phyloP scores from a whole-genome alignment of 1,140 invertebrate genomes.

The Physella acuta region DNA sequence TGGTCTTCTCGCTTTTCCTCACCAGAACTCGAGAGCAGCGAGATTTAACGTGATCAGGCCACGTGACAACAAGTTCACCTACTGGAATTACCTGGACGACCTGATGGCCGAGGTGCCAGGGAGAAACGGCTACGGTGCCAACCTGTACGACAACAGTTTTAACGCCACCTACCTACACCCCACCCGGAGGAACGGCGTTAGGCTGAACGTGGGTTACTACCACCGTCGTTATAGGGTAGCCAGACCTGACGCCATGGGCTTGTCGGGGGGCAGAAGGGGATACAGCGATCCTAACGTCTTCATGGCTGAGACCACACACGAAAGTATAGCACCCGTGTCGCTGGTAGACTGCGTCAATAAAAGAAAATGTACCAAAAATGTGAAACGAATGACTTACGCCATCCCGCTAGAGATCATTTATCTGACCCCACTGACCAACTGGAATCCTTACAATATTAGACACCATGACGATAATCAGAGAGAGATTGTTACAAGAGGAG shows the following conservation, averaged over 20 bases:
- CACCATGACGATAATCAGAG: neutral
- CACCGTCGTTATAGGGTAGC: no score
- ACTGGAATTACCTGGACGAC: constrained; percentile 11
- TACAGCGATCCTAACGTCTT: no score
- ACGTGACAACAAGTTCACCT: constrained; percentile 7
- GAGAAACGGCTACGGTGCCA: no score
- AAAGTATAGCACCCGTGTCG: neutral
- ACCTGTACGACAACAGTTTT: no score
- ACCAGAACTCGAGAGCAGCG: neutral
- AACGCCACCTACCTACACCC: no score
- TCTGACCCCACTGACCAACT: constrained; percentile 36
- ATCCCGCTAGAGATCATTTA: constrained; percentile 42
- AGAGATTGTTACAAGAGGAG: neutral
- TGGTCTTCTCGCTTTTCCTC: neutral
- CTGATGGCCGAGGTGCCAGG: no score
- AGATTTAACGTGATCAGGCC: neutral
- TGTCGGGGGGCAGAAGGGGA: no score
- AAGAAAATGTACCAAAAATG: neutral
- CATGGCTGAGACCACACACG: neutral
- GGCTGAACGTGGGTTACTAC: no score
- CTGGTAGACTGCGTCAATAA: neutral
- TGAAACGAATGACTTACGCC: constrained; percentile 32
- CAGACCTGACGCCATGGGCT: no score
- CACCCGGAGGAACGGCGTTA: no score
- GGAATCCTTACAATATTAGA: constrained; percentile 39